These are phyloP conservation scores for Corydoras sp. DNA, from an alignment of 2,113 vertebrate species.

Conservation along the genomic window DNA sequence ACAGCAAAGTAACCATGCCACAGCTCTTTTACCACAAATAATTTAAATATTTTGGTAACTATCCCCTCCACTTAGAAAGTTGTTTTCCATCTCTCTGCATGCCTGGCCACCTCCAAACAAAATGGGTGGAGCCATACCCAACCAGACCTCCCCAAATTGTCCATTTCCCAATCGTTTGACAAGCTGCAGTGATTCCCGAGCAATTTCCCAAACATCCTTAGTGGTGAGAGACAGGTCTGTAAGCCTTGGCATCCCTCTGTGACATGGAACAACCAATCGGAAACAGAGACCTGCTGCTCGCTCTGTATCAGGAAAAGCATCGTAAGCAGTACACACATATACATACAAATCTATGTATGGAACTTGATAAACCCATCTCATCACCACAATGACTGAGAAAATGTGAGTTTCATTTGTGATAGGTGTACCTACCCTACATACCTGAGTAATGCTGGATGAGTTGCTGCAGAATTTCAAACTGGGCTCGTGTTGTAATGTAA, in stretches of 20 bases:
- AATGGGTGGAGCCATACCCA: constrained; percentile 81
- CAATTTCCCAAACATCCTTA: constrained; percentile 99
- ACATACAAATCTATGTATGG: constrained; percentile 11
- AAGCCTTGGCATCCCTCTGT: constrained; percentile 96
- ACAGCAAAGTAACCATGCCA: no score
- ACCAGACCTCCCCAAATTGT: constrained; percentile 99
- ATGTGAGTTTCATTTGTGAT: neutral
- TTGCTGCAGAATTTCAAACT: constrained; percentile 92
- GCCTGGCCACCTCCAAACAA: constrained; percentile 41
- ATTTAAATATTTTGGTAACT: neutral
- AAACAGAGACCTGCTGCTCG: constrained; percentile 97
- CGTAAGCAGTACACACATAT: constrained; percentile 28
- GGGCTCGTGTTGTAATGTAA: constrained; percentile 95
- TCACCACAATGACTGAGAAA: neutral
- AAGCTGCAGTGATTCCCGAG: constrained; percentile 92
- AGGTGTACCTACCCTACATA: constrained; percentile 50
- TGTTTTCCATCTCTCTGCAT: constrained; percentile 21
- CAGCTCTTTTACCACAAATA: neutral
- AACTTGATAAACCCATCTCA: no score
- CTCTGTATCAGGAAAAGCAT: constrained; percentile 70
- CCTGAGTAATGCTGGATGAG: constrained; percentile 96
- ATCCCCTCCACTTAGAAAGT: neutral
- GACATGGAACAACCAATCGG: constrained; percentile 93
- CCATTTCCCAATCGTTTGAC: constrained; percentile 97
- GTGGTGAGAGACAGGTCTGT: constrained; percentile 98